A percentile compares a stretch with the other conserved stretches of the same genome.
These are phyloP conservation scores for Microtus obscurus DNA, from an alignment of 2,797 vertebrate genomes.

Conservation along the genomic window DNA sequence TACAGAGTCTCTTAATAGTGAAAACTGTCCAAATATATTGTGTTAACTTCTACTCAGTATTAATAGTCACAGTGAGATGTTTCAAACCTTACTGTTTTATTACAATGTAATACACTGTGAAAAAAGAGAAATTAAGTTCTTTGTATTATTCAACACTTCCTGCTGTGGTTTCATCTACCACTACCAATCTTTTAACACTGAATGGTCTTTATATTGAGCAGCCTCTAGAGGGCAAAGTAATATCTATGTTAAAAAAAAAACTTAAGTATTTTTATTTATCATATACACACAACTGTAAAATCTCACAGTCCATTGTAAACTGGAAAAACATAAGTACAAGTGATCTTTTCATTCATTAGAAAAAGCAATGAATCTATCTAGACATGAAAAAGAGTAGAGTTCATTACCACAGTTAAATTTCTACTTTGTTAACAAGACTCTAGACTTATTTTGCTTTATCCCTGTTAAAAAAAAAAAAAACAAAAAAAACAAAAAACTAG, in stretches of 20 bases:
- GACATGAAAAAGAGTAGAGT: slow-evolving; percentile 53
- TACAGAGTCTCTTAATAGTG: not conserved
- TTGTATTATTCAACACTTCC: not conserved
- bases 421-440: slow-evolving; percentile 45
- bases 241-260: slow-evolving; percentile 29
- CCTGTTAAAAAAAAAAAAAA: not conserved
- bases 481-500: not conserved
- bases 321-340: slow-evolving; percentile 46
- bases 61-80: not conserved
- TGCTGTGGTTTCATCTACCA: not conserved
- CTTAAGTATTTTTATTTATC: slow-evolving; percentile 33
- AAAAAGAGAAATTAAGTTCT: not conserved
- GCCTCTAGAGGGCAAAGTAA: slow-evolving; percentile 66
- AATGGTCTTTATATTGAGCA: slow-evolving; percentile 22
- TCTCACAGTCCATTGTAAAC: not conserved
- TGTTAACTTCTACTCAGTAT: not conserved
- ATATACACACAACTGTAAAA: not conserved
- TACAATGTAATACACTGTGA: not conserved
- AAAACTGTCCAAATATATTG: not conserved
- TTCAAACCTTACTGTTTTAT: not conserved
- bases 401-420: slow-evolving; percentile 48
- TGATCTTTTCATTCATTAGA: slow-evolving; percentile 17
- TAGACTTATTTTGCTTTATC: slow-evolving; percentile 5
- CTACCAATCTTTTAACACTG: not conserved
- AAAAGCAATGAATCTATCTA: slow-evolving; percentile 55